Evolutionary conservation across 2,888 invertebrate genomes (phyloP).

Genomic region (Physocephala rufipes): DNA sequence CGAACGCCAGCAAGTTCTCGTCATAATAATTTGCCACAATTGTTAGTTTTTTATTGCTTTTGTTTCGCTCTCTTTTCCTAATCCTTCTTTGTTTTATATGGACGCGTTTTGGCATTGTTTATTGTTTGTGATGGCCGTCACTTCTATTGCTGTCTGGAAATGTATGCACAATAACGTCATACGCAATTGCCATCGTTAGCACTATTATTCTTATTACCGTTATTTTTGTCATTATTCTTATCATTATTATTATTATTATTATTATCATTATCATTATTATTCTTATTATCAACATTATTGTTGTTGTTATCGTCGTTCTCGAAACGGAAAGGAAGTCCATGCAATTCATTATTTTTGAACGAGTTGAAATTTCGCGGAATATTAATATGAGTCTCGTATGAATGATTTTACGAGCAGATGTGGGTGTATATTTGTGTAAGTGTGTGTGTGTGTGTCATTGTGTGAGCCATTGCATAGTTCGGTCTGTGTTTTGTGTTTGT

Average conservation of each 20-base stretch:
- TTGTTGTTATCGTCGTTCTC: neutral
- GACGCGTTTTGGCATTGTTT: neutral
- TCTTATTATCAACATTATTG: neutral
- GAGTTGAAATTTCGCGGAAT: neutral
- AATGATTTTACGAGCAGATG: neutral
- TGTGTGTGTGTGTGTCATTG: neutral
- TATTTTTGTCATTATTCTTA: neutral
- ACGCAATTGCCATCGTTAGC: no score
- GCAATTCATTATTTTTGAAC: neutral
- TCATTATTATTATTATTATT: neutral
- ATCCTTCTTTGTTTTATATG: no score
- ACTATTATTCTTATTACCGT: no score
- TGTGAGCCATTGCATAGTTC: neutral
- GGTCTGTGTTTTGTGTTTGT: neutral
- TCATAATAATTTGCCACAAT: constrained; percentile 11
- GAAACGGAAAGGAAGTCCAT: neutral
- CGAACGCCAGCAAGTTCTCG: neutral
- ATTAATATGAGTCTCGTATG: neutral
- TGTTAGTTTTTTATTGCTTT: constrained; percentile 1
- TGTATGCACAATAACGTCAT: no score
- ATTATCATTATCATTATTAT: no score
- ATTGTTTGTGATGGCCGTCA: constrained; percentile 9
- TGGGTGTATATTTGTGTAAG: neutral
- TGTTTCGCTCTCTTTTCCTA: neutral
- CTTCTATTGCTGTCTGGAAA: neutral